Percentiles rank a stretch among this genome's conserved stretches.
These are phyloP conservation scores for Aegotheles bennettii DNA, from an alignment of 2,113 vertebrate genomes.

Conservation along the genomic window DNA sequence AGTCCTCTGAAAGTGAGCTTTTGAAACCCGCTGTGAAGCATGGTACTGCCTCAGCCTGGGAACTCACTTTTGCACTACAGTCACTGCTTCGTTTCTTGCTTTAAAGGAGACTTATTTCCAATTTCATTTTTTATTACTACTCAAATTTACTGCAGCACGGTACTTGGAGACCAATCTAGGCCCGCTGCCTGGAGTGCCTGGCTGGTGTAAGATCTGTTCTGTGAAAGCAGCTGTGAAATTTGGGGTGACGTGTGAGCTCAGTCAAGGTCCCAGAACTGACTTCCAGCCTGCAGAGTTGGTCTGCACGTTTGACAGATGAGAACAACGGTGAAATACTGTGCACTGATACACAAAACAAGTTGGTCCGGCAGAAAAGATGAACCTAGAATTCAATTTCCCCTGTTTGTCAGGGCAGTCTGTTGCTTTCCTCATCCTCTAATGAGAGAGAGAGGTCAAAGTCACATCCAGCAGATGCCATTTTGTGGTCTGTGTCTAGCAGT, in stretches of 20 bases:
- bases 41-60: background rate
- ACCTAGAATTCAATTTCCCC: background rate
- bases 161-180: background rate
- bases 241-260: background rate
- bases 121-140: background rate
- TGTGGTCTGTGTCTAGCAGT: background rate
- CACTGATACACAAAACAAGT: background rate
- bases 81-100: background rate
- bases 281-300: background rate
- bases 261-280: background rate
- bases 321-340: background rate
- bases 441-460: constrained; percentile 24
- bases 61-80: background rate
- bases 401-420: background rate
- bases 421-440: background rate
- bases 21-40: background rate
- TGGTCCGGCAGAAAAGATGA: background rate
- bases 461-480: background rate
- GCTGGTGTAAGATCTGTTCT: background rate
- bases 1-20: background rate
- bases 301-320: background rate
- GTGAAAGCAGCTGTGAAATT: background rate
- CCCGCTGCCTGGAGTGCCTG: background rate
- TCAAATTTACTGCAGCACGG: background rate
- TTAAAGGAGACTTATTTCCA: background rate